Percentiles rank a stretch among this genome's conserved stretches.
Evolutionary conservation across 92 coral and sea anemone genomes (phyloP).

Genomic region (Blastomussa wellsi): DNA sequence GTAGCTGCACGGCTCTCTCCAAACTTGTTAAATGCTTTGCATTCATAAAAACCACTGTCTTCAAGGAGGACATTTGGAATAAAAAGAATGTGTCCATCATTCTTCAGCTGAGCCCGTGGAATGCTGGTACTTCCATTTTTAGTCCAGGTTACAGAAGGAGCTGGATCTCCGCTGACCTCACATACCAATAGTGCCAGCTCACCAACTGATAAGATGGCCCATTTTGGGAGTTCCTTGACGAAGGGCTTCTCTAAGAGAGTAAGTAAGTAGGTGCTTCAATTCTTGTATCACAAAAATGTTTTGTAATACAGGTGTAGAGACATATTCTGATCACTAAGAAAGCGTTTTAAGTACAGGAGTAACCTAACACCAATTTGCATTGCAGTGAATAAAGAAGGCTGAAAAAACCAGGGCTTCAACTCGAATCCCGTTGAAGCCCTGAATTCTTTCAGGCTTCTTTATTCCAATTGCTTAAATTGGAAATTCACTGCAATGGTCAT

Average conservation of each 20-base stretch:
- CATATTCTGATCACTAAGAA: no score
- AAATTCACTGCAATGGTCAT: no score
- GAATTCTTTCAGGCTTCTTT: no score
- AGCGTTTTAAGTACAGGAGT: no score
- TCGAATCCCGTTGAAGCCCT: no score
- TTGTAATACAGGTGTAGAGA: no score
- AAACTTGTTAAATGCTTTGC: slow-evolving; percentile 22
- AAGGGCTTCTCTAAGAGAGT: background rate
- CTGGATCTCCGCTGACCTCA: background rate
- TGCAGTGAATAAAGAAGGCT: no score
- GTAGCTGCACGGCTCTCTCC: slow-evolving; percentile 16
- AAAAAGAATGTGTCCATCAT: background rate
- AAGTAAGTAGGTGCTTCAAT: background rate
- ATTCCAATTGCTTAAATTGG: no score
- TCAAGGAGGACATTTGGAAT: background rate
- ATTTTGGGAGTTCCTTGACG: background rate
- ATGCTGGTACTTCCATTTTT: slow-evolving; percentile 7
- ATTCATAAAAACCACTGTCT: slow-evolving; percentile 12
- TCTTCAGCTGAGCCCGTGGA: slow-evolving; percentile 20
- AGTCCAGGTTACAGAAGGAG: slow-evolving; percentile 7
- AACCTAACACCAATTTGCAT: no score
- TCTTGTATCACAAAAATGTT: background rate
- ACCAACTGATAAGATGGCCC: background rate
- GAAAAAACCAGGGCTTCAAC: no score
- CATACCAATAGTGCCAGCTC: background rate